Percentiles rank a stretch among this genome's conserved stretches.
phyloP scores from a whole-genome alignment of 30 jellyfish, hydroid and myxozoan species.

The Aurelia aurita region DNA sequence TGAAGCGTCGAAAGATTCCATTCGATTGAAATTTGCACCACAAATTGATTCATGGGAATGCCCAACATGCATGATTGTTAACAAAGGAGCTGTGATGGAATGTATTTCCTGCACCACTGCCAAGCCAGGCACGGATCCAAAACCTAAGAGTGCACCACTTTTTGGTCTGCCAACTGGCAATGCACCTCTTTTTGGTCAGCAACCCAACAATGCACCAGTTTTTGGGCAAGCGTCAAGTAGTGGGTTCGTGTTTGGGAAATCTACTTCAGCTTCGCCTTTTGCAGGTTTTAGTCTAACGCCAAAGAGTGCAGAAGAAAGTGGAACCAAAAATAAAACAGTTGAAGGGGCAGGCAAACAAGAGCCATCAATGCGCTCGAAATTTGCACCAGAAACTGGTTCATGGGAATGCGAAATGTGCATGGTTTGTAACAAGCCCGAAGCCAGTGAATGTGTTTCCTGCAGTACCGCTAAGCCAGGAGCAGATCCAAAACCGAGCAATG shows the following conservation, averaged over 20 bases:
- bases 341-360: too few relatives aligned
- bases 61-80: conserved; percentile 30
- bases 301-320: too few relatives aligned
- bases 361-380: too few relatives aligned
- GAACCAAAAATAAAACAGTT: too few relatives aligned
- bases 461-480: conserved; percentile 19
- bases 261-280: too few relatives aligned
- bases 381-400: too few relatives aligned
- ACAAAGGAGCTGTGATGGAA: not conserved
- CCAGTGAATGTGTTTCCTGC: conserved; percentile 72
- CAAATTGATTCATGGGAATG: conserved; percentile 45
- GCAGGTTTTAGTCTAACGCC: too few relatives aligned
- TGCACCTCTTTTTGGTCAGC: not conserved
- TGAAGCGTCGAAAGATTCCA: too few relatives aligned
- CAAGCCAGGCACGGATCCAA: conserved; percentile 1
- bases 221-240: too few relatives aligned
- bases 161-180: not conserved
- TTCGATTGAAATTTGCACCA: too few relatives aligned
- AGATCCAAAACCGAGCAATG: not conserved
- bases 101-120: conserved; percentile 45
- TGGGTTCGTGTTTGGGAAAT: too few relatives aligned
- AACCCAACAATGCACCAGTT: too few relatives aligned
- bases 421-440: conserved; percentile 34
- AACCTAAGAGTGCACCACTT: not conserved
- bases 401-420: conserved; percentile 85